Evolutionary conservation across 1,140 invertebrate genomes (phyloP), one percentile per base, ranked within the genome.

Genomic region (Drosophila jambulina): DNA sequence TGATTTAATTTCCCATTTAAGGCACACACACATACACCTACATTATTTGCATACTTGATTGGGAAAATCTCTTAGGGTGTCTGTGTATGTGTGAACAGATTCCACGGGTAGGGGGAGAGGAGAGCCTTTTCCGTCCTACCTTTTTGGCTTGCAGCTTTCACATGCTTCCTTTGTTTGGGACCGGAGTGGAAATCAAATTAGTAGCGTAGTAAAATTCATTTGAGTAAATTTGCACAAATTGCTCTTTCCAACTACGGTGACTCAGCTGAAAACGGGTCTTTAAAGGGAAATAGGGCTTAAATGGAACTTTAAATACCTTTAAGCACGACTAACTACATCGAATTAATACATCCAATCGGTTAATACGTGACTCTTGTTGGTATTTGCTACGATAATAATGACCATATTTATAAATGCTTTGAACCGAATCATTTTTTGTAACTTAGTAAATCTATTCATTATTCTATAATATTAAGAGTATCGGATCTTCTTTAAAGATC

Each of bases 31-130:
- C 46, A 65, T 43, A 58, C 71, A 80, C 40, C 45, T 61, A 59
- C 62, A 71, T 67, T 90, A 90, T 90, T 90, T 90, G 79, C 81
- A 90, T 91, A 91, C 84, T 90, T 90, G 68, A 90, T 90, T 90
- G 81, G 75, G 83, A 85, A 90, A 90, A 70, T 75, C 51, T 72
- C 12, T 60, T 43, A 56, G 48, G 13, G 46, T 38, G n/a, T 12
- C 27, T 43, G 32, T 45, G 56, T 59, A 49, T 49, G 43, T 38
- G 45, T 60, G 49, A 32, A 34, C 15, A 36, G 43, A 58, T 54
- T 51, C 12, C 17, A 12, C 5, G 29, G 9, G 19, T 4, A 8
- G 29, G 13, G 4, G 15, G 12, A 46, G 36, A 21, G 10, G 67
- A 34, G 10, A 48, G 34, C 27, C 27, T 34, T 58, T 57, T 34